Evolutionary conservation across 1,140 invertebrate species (phyloP).

Genomic region (Xylocopa sonorina): DNA sequence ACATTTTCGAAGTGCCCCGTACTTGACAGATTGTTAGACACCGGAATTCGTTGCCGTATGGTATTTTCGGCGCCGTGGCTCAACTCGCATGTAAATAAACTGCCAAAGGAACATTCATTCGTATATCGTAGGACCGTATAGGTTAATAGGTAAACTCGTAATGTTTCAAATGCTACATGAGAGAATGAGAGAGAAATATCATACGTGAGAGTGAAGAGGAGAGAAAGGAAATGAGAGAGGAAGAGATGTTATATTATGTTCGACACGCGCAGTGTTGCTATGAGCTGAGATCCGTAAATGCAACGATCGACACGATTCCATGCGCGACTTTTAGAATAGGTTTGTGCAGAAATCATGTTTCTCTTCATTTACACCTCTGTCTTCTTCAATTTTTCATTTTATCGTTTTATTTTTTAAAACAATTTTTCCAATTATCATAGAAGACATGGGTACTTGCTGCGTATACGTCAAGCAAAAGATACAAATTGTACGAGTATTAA

Average conservation of each 20-base stretch:
- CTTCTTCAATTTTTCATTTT: background rate
- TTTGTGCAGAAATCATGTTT: conserved; percentile 62
- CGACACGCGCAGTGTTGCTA: conserved; percentile 49
- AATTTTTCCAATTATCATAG: background rate
- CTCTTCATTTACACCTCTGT: background rate
- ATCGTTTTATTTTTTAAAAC: too few species aligned
- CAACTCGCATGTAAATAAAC: conserved; percentile 73
- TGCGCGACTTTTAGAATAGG: conserved; percentile 55
- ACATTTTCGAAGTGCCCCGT: conserved; percentile 10
- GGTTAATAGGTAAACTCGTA: conserved; percentile 70
- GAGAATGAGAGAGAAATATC: conserved; percentile 47
- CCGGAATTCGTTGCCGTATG: conserved; percentile 26
- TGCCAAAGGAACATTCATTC: conserved; percentile 71
- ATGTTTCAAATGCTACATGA: conserved; percentile 61
- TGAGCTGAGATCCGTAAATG: conserved; percentile 59
- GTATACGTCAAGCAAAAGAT: background rate
- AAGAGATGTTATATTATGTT: conserved; percentile 37
- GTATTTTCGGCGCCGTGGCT: conserved; percentile 44
- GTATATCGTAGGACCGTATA: conserved; percentile 67
- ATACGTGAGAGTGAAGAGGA: conserved; percentile 47
- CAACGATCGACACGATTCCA: conserved; percentile 59
- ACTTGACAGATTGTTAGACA: conserved; percentile 17
- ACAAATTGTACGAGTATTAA: background rate
- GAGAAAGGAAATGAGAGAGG: conserved; percentile 26
- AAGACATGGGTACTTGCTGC: background rate